A percentile compares a stretch with the other conserved stretches of the same genome.
These are phyloP conservation scores for Hephaestus fuliginosus DNA, from an alignment of 2,797 vertebrate genomes.

Conservation along the genomic window DNA sequence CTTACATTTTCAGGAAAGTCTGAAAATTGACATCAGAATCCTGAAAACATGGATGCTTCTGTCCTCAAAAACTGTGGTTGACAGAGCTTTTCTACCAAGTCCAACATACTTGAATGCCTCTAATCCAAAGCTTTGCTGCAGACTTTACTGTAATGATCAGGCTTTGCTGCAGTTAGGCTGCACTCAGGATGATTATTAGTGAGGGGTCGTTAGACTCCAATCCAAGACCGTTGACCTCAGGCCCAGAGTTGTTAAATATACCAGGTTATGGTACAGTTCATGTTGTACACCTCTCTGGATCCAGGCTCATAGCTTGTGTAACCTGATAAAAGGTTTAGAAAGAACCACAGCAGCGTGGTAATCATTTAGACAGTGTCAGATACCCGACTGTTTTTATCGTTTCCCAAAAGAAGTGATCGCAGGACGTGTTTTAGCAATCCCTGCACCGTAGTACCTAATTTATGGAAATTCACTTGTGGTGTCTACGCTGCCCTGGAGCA, in stretches of 20 bases:
- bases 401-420: background rate
- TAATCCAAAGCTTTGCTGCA: conserved; percentile 21
- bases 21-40: conserved; percentile 23
- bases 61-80: background rate
- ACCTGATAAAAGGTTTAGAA: conserved; percentile 10
- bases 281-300: conserved; percentile 22
- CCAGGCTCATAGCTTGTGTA: conserved; percentile 10
- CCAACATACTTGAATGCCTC: conserved; percentile 13
- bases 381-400: background rate
- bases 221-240: conserved; percentile 1
- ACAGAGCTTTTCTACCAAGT: conserved; percentile 10
- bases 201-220: background rate
- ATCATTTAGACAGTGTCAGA: conserved; percentile 21
- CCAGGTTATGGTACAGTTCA: background rate
- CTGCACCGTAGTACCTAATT: background rate
- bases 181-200: conserved; percentile 21
- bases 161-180: conserved; percentile 51
- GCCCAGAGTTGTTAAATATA: conserved; percentile 24
- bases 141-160: conserved; percentile 20
- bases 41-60: conserved; percentile 5
- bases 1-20: background rate
- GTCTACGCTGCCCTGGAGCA: conserved; percentile 6
- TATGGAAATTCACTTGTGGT: background rate
- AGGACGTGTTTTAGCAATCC: background rate
- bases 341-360: conserved; percentile 4